Conservation (phyloP, 2,888 invertebrate species). For the Stomorhina lunata region DNA sequence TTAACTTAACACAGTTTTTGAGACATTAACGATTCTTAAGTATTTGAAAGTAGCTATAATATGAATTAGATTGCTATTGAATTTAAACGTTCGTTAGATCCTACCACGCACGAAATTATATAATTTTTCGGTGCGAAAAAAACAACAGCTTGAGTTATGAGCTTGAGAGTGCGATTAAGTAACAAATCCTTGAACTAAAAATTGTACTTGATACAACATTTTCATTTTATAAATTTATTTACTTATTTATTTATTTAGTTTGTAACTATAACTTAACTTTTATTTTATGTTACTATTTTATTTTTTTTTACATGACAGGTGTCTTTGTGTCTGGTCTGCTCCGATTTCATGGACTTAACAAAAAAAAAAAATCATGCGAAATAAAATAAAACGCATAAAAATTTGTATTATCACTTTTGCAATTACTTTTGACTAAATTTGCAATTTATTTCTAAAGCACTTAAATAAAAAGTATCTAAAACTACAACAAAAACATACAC, state of each 20-base stretch:
- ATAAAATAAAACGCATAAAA: constrained; percentile 45
- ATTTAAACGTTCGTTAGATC: constrained; percentile 8
- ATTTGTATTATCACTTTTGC: constrained; percentile 30
- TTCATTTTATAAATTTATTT: constrained; percentile 10
- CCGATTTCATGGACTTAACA: constrained; percentile 43
- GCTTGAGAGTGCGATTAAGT: background rate
- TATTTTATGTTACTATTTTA: constrained; percentile 33
- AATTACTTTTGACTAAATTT: constrained; percentile 34
- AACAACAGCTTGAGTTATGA: constrained; percentile 8
- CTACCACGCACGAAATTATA: constrained; percentile 46
- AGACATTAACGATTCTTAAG: background rate
- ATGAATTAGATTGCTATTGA: background rate
- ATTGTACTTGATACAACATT: constrained; percentile 37
- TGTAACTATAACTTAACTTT: constrained; percentile 27
- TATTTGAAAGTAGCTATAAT: constrained; percentile 30
- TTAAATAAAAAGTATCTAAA: background rate
- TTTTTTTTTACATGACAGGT: constrained; percentile 58
- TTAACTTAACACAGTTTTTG: background rate
- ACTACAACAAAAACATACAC: constrained; percentile 5
- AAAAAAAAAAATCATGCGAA: background rate
- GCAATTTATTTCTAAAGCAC: constrained; percentile 26
- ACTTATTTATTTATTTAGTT: constrained; percentile 47
- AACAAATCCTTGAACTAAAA: constrained; percentile 62
- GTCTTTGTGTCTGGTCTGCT: constrained; percentile 59
- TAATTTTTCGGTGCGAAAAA: constrained; percentile 18